Base-by-base conservation (phyloP, 2,113 vertebrate species). In the Halcyon malimbica region DNA sequence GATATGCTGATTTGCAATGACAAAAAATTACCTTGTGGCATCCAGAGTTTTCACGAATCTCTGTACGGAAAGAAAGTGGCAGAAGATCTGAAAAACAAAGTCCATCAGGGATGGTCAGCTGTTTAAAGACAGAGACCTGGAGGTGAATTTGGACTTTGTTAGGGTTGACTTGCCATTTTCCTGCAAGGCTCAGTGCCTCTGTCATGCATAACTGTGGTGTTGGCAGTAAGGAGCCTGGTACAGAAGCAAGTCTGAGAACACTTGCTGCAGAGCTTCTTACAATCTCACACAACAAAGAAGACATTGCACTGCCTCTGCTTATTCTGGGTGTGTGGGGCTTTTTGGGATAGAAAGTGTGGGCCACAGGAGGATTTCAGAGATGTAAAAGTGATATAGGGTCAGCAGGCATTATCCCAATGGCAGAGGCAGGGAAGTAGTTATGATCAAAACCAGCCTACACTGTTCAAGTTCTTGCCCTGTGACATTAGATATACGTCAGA, bases 171-270 rank as follows among this genome's bases (percentile, higher is more conserved):
- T 79, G 46, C 16, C 10, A 10, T 63, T 59, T 0, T 0, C 17
- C n/a, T 48, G 18, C 37, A 50, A 89, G 65, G 35, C 24, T 73
- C 54, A 15, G 41, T 39, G 54, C 35, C 50, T 26, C 69, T 69
- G 35, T 1, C 35, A 41, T 0, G 1, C 0, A 0, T 33, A 37
- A 37, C 26, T 57, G 33, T 16, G 59, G 24, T 44, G 41, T 51
- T 29, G 64, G 26, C 56, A 87, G 13, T 16, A 46, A 70, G 41
- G 14, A 83, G 5, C 37, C 28, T 37, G 37, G 39, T 33, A 59
- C 9, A 39, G 62, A 15, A 31, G 16, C 1, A 4, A 77, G 23
- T 39, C 48, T 68, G 23, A 80, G 26, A 86, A 73, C 10, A 53
- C 2, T 31, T 67, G 24, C 57, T 57, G 19, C 19, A 50, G 57